phyloP scores from a whole-genome alignment of 2,797 vertebrate genomes.

The Gymnoscopelus microlampas region DNA sequence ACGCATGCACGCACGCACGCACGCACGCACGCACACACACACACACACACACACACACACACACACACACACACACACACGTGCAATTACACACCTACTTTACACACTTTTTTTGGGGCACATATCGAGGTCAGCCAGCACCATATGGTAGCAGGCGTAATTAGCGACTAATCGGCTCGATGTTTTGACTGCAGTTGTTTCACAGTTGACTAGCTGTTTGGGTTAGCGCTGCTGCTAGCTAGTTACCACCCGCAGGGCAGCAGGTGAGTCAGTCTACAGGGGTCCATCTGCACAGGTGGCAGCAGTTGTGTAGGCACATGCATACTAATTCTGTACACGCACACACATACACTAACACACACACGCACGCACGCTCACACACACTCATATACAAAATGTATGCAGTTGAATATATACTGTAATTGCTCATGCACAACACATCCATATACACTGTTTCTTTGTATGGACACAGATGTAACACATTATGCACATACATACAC shows the following conservation, averaged over 20 bases:
- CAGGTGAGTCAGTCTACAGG: conserved; percentile 66
- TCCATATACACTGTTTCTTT: no score
- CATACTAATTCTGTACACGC: background rate
- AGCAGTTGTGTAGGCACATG: background rate
- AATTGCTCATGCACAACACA: no score
- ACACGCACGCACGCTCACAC: conserved; percentile 13
- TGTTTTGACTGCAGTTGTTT: conserved; percentile 82
- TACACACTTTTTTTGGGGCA: conserved; percentile 41
- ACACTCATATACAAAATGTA: background rate
- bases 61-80: conserved; percentile 27
- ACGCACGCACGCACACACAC: conserved; percentile 3
- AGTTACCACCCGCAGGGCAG: conserved; percentile 62
- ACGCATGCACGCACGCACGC: conserved; percentile 2
- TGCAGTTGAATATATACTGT: background rate
- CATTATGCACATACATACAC: no score
- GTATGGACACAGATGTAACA: no score
- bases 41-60: conserved; percentile 24
- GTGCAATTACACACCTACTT: conserved; percentile 16
- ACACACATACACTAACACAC: conserved; percentile 15
- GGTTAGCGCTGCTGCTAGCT: conserved; percentile 66
- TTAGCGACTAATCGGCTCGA: conserved; percentile 75
- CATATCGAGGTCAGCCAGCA: conserved; percentile 63
- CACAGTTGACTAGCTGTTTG: conserved; percentile 77
- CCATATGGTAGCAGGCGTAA: conserved; percentile 76
- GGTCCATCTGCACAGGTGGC: conserved; percentile 58